Base-by-base conservation (phyloP, 1,140 invertebrate genomes). In the Acromyrmex heyeri region DNA sequence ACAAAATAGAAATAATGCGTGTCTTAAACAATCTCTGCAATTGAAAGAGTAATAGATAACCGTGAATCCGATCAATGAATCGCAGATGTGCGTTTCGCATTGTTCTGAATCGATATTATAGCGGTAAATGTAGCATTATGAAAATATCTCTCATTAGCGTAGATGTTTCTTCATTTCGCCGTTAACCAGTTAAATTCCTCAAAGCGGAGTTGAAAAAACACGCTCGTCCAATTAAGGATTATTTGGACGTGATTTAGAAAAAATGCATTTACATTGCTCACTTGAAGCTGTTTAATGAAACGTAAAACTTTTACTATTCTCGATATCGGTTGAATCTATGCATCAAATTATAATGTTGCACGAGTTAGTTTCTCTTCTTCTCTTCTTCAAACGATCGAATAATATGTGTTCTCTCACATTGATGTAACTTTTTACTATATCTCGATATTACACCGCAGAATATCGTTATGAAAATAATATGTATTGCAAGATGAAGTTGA, bases 1-100 rank as follows among this genome's bases (percentile, higher is more conserved):
- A 75, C 79, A 73, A 44, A 44, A 83, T 83, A 83, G 69, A 24
- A 83, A 61, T 83, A 83, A 83, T 75, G 44, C 55, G 55, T 73
- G 69, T 75, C 38, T 83, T 34, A 73, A 83, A 73, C 69, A 27
- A 73, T 82, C 57, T 61, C 34, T 61, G 67, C 79, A 48, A 75
- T 12, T 34, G 27, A 75, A 75, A 61, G 79, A 83, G 30, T 72
- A 34, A 81, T 81, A 81, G 64, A 24, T 55, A 75, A 75, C 62
- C 72, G 18, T 83, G 55, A 75, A 83, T 83, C n/a, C 55, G 55
- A 83, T 50, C 55, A 38, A 38, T 83, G 79, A 82, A 73, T 75
- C 69, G 38, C 64, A 24, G 78, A 72, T 18, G 53, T 16, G 67
- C 44, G 38, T 57, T 73, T 73, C 67, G 55, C 59, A 61, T 21